Base-by-base conservation (phyloP, 2,888 invertebrate species). In the Tanypteryx hageni region DNA sequence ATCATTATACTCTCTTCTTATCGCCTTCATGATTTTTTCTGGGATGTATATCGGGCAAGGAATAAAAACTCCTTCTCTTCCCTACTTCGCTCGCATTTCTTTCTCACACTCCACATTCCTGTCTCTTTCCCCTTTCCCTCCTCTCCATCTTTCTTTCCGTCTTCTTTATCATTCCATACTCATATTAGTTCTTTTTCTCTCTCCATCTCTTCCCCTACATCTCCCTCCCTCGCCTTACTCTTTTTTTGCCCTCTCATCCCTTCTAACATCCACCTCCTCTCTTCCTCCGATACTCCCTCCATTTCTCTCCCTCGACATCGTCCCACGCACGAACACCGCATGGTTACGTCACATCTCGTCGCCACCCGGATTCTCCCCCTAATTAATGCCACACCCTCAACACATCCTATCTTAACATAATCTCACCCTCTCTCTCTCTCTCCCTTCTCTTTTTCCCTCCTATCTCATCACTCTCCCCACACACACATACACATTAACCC, bases 391-490 rank as follows among this genome's bases (percentile, higher is more conserved):
- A 76, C 76, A 76, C 27, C 76, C 76, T 76, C 76, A 22, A 76
- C 76, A 76, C 76, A 76, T 76, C 76, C 76, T 76, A 76, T 76
- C 76, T 76, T 27, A 27, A 76, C 76, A 76, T 76, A 76, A 76
- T 76, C 76, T 76, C 22, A 27, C 76, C 76, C 76, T 76, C n/a
- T 68, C 68, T 68, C 68, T 18, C 22, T 44, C 44, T 5, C 44
- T 44, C 44, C 44, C 5, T 76, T 76, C 9, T 76, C 76, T 11
- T n/a, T n/a, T n/a, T 44, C 44, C 5, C 44, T 44, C 44, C 44
- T 44, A 44, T 64, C 18, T 18, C 14, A 7, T 44, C 82, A 27
- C 82, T 11, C 14, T 14, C 22, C 3, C 76, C 11, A 76, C n/a
- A 76, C 76, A 76, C 18, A 0, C 5, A 44, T 44, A 44, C 5